Evolutionary conservation across 2,888 invertebrate genomes (phyloP), one percentile per base, ranked within the genome.

Genomic region (Sphaerophoria taeniata): DNA sequence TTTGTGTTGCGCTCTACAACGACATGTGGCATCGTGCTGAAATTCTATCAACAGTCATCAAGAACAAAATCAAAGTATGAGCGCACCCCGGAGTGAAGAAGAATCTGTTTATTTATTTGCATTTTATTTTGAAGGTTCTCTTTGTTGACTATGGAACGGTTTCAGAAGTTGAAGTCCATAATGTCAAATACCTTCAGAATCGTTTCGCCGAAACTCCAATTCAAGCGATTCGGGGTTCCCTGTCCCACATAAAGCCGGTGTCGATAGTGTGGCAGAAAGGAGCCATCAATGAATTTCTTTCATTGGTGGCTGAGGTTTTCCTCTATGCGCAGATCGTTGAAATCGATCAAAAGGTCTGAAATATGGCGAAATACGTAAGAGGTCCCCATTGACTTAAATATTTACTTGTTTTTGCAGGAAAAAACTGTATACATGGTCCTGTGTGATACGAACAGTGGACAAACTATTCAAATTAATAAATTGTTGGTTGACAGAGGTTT

Each of bases 121-220:
- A 1, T 31, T 47, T n/a, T 39, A 5, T 14, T 39, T 51, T 39
- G 6, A 6, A 90, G 90, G 89, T 90, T 7, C 77, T 88, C n/a
- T 89, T 90, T 65, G 53, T 91, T 6, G 91, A 91, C 72, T 90
- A 89, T 36, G 91, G 91, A n/a, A 89, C 90, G 6, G 88, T 89
- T 0, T 71, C 88, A 0, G 89, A 89, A 49, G 88, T 91, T 3
- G 47, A 70, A 49, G 77, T 88, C 51, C 70, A 67, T 0, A 60
- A 89, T 9, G 74, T 91, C 0, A 90, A 90, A 85, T 90, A 89
- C 87, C 76, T 91, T 36, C 74, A 75, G 11, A 87, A 87, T 3
- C 75, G 85, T 6, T 91, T 91, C 76, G 89, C 89, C 14, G 76
- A 49, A 11, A 69, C 91, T 45, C 90, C 91, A 0, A 39, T 87